These are phyloP conservation scores for Siniperca knerii DNA, from an alignment of 2,113 vertebrate genomes.

Conservation along the genomic window DNA sequence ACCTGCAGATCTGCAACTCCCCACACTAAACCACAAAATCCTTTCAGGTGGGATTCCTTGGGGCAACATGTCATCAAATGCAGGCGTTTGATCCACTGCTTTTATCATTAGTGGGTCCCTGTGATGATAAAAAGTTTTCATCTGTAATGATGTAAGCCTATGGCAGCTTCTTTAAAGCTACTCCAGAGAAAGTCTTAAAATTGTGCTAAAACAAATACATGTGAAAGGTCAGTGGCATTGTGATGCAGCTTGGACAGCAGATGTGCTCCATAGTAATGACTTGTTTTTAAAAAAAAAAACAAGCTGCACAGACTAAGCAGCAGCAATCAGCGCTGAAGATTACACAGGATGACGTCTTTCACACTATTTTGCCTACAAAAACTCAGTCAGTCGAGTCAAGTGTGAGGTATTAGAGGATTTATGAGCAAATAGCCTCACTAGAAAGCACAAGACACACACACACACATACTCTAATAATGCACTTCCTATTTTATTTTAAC, in stretches of 20 bases:
- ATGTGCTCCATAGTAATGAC: conserved; percentile 41
- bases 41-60: conserved; percentile 29
- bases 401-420: conserved; percentile 39
- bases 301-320: conserved; percentile 18
- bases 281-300: conserved; percentile 2
- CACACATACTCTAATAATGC: conserved; percentile 31
- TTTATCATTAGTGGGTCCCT: conserved; percentile 19
- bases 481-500: conserved; percentile 70
- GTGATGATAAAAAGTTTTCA: conserved; percentile 35
- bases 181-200: neutral
- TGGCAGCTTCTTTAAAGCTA: conserved; percentile 22
- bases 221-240: conserved; percentile 42
- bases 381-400: conserved; percentile 55
- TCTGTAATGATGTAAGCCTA: neutral
- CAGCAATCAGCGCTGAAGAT: conserved; percentile 29
- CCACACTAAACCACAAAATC: conserved; percentile 3
- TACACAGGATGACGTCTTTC: conserved; percentile 58
- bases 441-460: conserved; percentile 25
- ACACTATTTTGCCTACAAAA: conserved; percentile 37
- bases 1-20: conserved; percentile 3
- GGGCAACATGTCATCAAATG: conserved; percentile 39
- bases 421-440: conserved; percentile 33
- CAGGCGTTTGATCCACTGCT: conserved; percentile 40
- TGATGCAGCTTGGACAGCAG: conserved; percentile 39
- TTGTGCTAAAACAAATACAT: neutral